Evolutionary conservation across 2,113 vertebrate genomes (phyloP), one percentile per base, ranked within the genome.

Genomic region (Chrysochloris asiatica): DNA sequence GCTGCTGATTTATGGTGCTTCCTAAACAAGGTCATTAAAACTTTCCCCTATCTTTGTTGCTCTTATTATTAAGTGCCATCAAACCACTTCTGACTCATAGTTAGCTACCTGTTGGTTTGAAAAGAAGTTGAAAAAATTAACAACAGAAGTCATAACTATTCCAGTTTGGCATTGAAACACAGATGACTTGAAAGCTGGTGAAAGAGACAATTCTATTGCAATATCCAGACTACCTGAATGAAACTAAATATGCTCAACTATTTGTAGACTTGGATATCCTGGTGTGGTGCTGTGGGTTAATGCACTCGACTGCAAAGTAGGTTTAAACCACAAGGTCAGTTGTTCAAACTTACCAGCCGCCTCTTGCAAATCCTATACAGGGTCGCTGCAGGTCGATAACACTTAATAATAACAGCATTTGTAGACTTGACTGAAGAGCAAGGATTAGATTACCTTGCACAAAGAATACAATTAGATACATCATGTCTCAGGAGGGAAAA

Each of bases 381-480:
- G n/a, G n/a, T n/a, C n/a, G n/a, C n/a, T n/a, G n/a, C n/a, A n/a
- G n/a, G n/a, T n/a, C n/a, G n/a, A n/a, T n/a, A n/a, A n/a, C n/a
- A n/a, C n/a, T n/a, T n/a, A n/a, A n/a, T n/a, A n/a, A n/a, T n/a
- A n/a, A n/a, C n/a, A 41, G 24, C 48, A 56, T 41, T 65, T 45
- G 73, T 17, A 76, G 59, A 56, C 69, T 1, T n/a, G 43, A 75
- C 45, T 36, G 78, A 92, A 90, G 83, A 65, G 65, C 61, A 83
- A 83, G 38, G 13, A 56, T 71, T 45, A 50, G 41, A 79, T 91
- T 83, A 65, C 36, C 4, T 94, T 89, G 89, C 33, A 52, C 36
- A 63, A 4, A 80, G 33, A 89, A 83, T 71, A 83, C 80, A 93
- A 87, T 80, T 54, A 93, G 61, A 83, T 41, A 87, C 6, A 89